Evolutionary conservation across 1,140 invertebrate genomes (phyloP).

Genomic region (Drosophila repleta): DNA sequence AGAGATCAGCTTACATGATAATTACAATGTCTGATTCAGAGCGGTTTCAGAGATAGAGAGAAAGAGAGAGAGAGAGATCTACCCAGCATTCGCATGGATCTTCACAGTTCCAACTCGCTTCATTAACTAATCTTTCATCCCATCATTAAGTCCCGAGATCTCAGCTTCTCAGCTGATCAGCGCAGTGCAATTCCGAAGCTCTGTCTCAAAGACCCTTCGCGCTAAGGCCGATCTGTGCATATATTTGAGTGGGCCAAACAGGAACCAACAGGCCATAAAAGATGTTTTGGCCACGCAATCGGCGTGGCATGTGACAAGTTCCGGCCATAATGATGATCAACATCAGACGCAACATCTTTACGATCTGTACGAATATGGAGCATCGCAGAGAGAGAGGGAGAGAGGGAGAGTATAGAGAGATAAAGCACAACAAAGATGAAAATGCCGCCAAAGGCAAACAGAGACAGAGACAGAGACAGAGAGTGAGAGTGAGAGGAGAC

Average conservation of each 20-base stretch:
- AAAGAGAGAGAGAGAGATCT: too few relatives aligned
- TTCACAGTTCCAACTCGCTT: too few relatives aligned
- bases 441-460: slow-evolving; percentile 69
- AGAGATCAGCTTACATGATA: too few relatives aligned
- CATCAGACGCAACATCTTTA: slow-evolving; percentile 32
- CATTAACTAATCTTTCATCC: too few relatives aligned
- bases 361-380: slow-evolving; percentile 56
- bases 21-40: too few relatives aligned
- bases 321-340: slow-evolving; percentile 62
- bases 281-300: slow-evolving; percentile 36
- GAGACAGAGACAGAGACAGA: slow-evolving; percentile 7
- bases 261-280: slow-evolving; percentile 57
- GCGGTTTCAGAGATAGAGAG: too few relatives aligned
- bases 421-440: slow-evolving; percentile 60
- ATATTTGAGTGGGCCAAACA: slow-evolving; percentile 32
- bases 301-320: slow-evolving; percentile 74
- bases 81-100: too few relatives aligned
- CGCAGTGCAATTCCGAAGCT: too few relatives aligned
- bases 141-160: too few relatives aligned
- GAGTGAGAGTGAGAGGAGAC: slow-evolving; percentile 18
- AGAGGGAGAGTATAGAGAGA: slow-evolving; percentile 21
- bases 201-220: too few relatives aligned
- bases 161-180: too few relatives aligned
- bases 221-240: not conserved
- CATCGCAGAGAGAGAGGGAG: slow-evolving; percentile 43